Conservation (phyloP, 1,140 invertebrate species). For the Copidosoma floridanum region DNA sequence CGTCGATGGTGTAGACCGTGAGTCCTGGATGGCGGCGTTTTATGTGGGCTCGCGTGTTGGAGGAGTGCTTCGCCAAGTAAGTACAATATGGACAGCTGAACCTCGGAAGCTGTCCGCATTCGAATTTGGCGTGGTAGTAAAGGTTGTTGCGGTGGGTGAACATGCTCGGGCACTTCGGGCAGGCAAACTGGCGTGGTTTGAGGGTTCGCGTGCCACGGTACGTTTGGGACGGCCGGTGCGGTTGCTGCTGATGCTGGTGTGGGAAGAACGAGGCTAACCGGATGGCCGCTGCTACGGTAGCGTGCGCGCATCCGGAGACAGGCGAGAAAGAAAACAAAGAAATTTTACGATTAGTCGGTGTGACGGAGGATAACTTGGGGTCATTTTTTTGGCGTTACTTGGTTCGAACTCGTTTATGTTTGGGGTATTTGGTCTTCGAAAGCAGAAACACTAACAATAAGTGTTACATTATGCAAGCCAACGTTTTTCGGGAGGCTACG, state of each 20-base stretch:
- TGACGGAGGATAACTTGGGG: too few relatives aligned
- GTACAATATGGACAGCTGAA: slow-evolving; percentile 59
- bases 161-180: slow-evolving; percentile 53
- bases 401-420: too few relatives aligned
- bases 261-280: background rate
- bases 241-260: background rate
- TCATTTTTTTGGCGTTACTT: too few relatives aligned
- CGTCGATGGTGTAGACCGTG: slow-evolving; percentile 38
- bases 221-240: background rate
- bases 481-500: too few relatives aligned
- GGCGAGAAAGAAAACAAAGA: too few relatives aligned
- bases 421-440: too few relatives aligned
- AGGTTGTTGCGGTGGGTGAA: slow-evolving; percentile 57
- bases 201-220: background rate
- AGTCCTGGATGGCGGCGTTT: slow-evolving; percentile 36
- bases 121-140: slow-evolving; percentile 56
- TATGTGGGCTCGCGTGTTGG: slow-evolving; percentile 44
- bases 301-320: too few relatives aligned
- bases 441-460: too few relatives aligned
- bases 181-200: slow-evolving; percentile 30
- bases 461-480: too few relatives aligned
- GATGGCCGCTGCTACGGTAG: background rate
- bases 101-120: slow-evolving; percentile 58
- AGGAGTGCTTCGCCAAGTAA: slow-evolving; percentile 51
- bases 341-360: too few relatives aligned